These are phyloP conservation scores for Lichenostomus cassidix DNA, from an alignment of 2,113 vertebrate genomes.

Conservation along the genomic window DNA sequence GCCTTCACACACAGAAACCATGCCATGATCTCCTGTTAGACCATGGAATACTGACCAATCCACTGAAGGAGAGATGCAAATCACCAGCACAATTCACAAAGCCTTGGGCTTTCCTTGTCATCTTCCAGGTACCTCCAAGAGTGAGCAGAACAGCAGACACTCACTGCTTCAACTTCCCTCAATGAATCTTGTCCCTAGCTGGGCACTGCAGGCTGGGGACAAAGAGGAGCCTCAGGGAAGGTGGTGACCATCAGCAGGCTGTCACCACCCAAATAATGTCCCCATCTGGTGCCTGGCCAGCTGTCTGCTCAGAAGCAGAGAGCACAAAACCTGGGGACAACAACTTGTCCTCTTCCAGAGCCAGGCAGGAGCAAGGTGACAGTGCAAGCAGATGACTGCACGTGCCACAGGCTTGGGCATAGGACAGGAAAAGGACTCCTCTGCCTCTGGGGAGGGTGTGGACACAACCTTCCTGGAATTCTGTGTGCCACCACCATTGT, in stretches of 20 bases:
- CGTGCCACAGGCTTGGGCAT: rapidly evolving
- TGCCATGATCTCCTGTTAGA: background rate
- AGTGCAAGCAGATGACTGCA: background rate
- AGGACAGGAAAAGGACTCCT: background rate
- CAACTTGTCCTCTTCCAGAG: background rate
- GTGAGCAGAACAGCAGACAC: background rate
- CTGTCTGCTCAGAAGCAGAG: background rate
- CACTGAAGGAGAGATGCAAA: background rate
- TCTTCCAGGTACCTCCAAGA: background rate
- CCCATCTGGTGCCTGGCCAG: background rate
- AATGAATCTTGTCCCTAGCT: background rate
- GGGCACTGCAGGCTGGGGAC: background rate
- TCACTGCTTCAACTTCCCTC: background rate
- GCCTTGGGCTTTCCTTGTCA: background rate
- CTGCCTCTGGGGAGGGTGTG: background rate
- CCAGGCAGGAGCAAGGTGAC: background rate
- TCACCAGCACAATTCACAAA: background rate
- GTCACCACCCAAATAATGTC: background rate
- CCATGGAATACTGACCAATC: background rate
- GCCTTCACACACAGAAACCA: background rate
- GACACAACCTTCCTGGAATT: background rate
- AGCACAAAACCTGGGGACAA: background rate
- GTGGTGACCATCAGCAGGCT: background rate
- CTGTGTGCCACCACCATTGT: background rate
- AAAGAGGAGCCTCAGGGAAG: background rate